Evolutionary conservation across 2,888 invertebrate genomes (phyloP), one percentile per base, ranked within the genome.

Genomic region (Drosophila maculinotata): DNA sequence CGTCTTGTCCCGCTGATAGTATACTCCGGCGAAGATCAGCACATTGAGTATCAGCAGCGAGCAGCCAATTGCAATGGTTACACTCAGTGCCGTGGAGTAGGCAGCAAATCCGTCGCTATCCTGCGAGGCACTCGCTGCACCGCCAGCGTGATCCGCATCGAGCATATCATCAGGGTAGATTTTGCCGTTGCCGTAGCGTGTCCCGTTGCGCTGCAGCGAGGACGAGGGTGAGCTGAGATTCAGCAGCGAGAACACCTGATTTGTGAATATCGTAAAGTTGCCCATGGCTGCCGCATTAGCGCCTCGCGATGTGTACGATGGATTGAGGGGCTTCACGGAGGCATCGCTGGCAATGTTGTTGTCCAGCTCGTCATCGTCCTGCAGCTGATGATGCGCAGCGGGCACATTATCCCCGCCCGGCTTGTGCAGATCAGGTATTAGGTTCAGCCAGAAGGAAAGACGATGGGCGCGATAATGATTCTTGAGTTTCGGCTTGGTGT

Each of bases 51-150:
- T 97, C 17, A 98, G 93, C 62, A 98, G 92, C 3, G 97, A 97
- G 89, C 98, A 97, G 33, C 98, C 98, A 72, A 98, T 97, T 44
- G 98, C 98, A 79, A 98, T 97, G 14, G 97, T 98, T 0, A 97
- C 97, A 91, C 97, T 97, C 10, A 98, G 92, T 1, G 97, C 97
- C 3, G 97, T 97, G 0, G 97, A 97, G 87, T 97, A 97, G 0
- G 97, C 96, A 0, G 97, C 96, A 83, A 97, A 97, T 1, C 97
- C 97, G 74, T 96, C 96, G 76, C 96, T 96, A 89, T 96, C 97
- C n/a, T 95, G 94, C n/a, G 93, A 92, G 42, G 93, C 92, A 12
- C 93, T 92, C 15, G 94, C 93, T 1, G 87, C 80, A 0, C 79
- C 79, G 12, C 90, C 89, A 3, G 79, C 84, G 31, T 84, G 88